A percentile compares a stretch with the other conserved stretches of the same genome.
phyloP scores from a whole-genome alignment of 2,888 invertebrate species.

The Drosophila emarginata region DNA sequence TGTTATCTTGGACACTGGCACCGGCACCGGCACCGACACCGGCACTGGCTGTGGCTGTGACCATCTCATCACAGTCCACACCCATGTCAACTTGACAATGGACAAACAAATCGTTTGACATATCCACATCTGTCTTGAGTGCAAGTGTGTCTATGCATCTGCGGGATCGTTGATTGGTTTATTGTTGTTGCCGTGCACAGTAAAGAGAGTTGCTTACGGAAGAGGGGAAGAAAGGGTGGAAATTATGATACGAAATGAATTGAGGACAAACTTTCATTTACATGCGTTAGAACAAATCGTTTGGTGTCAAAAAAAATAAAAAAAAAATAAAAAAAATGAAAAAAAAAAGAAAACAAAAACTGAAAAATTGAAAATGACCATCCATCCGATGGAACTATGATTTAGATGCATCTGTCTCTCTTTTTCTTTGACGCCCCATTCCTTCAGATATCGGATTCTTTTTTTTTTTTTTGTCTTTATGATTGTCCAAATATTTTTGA shows the following conservation, averaged over 20 bases:
- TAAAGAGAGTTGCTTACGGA: too few species aligned
- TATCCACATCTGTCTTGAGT: slow-evolving; percentile 22
- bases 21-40: neutral
- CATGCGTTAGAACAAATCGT: slow-evolving; percentile 71
- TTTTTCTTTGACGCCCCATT: neutral
- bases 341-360: too few species aligned
- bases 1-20: too few species aligned
- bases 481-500: slow-evolving; percentile 68
- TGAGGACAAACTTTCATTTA: slow-evolving; percentile 71
- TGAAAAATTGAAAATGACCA: neutral
- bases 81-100: slow-evolving; percentile 27
- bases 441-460: slow-evolving; percentile 3
- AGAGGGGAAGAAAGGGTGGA: slow-evolving; percentile 13
- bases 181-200: slow-evolving; percentile 52
- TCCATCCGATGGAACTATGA: slow-evolving; percentile 25
- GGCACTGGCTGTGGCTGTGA: neutral
- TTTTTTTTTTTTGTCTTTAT: slow-evolving; percentile 35
- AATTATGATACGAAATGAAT: slow-evolving; percentile 44
- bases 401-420: slow-evolving; percentile 38
- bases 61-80: neutral
- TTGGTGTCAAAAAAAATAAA: slow-evolving; percentile 61
- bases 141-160: slow-evolving; percentile 13
- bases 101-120: slow-evolving; percentile 69
- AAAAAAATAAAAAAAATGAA: neutral
- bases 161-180: slow-evolving; percentile 64